phyloP scores from a whole-genome alignment of 2,888 invertebrate genomes.

The Caenorhabditis macrosperma region DNA sequence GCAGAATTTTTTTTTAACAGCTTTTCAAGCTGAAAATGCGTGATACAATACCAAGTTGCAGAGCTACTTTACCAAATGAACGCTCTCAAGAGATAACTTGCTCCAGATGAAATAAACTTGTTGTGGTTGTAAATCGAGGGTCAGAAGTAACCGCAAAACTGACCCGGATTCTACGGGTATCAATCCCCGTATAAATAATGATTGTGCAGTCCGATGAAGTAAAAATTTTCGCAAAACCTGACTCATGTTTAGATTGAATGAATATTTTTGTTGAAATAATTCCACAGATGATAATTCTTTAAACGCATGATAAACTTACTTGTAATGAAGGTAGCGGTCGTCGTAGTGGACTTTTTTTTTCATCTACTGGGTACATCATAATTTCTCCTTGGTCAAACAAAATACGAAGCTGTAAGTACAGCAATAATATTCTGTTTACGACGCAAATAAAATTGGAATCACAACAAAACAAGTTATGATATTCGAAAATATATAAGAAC shows the following conservation, averaged over 20 bases:
- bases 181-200: constrained; percentile 72
- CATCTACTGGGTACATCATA: constrained; percentile 70
- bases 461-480: no score
- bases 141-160: constrained; percentile 62
- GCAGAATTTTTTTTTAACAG: constrained; percentile 50
- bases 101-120: constrained; percentile 77
- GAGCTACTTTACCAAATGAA: constrained; percentile 57
- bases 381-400: constrained; percentile 76
- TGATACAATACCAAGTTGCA: no score
- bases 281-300: no score
- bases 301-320: no score
- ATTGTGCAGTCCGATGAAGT: constrained; percentile 66
- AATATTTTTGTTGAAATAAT: no score
- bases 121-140: constrained; percentile 62
- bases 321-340: constrained; percentile 69
- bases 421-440: no score
- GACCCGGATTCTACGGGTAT: constrained; percentile 74
- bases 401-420: constrained; percentile 71
- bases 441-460: no score
- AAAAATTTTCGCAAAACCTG: constrained; percentile 61
- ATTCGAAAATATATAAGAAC: no score
- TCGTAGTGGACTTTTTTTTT: constrained; percentile 64
- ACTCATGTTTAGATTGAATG: no score
- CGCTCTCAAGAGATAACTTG: constrained; percentile 63
- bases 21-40: constrained; percentile 60